Evolutionary conservation across 2,888 invertebrate genomes (phyloP), one percentile per base, ranked within the genome.

Genomic region (Erpobdella octoculata): DNA sequence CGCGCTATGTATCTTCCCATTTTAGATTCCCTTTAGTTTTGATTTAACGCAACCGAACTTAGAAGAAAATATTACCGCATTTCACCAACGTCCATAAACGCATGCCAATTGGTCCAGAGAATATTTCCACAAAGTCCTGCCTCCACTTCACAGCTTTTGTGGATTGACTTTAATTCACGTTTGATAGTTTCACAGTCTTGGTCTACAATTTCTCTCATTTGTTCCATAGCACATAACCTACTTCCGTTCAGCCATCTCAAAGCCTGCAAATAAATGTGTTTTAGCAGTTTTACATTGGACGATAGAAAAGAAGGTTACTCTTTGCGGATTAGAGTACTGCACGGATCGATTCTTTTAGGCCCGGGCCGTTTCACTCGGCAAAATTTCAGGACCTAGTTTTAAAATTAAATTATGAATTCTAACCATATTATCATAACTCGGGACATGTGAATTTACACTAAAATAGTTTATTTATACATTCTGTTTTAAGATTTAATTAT

Each of bases 191-290:
- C 15, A 38, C 73, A 73, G 36, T 31, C 36, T 15, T 71, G 21
- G 0, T 48, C 36, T n/a, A 59, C 71, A 12, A 59, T 38, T 21
- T 71, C 67, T 21, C 71, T 41, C 58, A 73, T 25, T 35, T 41
- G 37, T 25, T 73, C 36, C 73, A 73, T 71, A 12, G 73, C 31
- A 33, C 73, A 73, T 6, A n/a, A 18, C 1, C 73, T n/a, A 12
- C 65, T 66, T 18, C 65, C 66, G 41, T 65, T 73, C 12, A 73
- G 41, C 73, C 73, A 73, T 18, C 66, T 53, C 35, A 71, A 37
- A 4, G 59, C 72, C 72, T 72, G 25, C 31, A 71, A 66, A 53
- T 9, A 53, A 8, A n/a, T 5, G 1, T 1, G 8, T 25, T 53
- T 53, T n/a, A n/a, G n/a, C n/a, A n/a, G n/a, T n/a, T n/a, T n/a